Evolutionary conservation across 2,113 vertebrate species (phyloP), one percentile per base, ranked within the genome.

Genomic region (Caranx melampygus): DNA sequence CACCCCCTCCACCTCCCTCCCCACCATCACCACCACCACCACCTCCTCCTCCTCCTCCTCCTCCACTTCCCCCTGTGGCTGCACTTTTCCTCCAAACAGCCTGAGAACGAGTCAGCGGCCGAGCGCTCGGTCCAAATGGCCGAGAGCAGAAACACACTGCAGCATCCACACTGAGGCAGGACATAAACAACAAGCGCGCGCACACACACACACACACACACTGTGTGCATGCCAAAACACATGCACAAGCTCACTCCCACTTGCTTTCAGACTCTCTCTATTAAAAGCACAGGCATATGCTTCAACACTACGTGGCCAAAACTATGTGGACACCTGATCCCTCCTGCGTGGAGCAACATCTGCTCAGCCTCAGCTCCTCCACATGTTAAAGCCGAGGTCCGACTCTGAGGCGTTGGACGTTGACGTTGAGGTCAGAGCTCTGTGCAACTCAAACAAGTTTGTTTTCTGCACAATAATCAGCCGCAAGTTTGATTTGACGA

Each of bases 11-110:
- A 18, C n/a, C 44, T 12, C 11, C n/a, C 52, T 10, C n/a, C n/a
- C n/a, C n/a, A n/a, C n/a, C n/a, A n/a, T n/a, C n/a, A n/a, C n/a
- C n/a, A n/a, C n/a, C n/a, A 21, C n/a, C 52, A 26, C 8, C 2
- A 3, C 61, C 37, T n/a, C 3, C 44, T 1, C 37, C 44, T 12
- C 26, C 26, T 11, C n/a, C 52, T 12, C 8, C 2, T 4, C 61
- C 37, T 33, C 3, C 44, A 5, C 37, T 12, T 45, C 51, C 75
- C 49, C 70, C 75, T 10, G 55, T 66, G 78, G 80, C 79, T 81
- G 71, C 78, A 88, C 87, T 78, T 75, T 87, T 62, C 71, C 78
- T 82, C 55, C 78, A 68, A 57, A 84, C 67, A 69, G 71, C 78
- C 78, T 75, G 78, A 57, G 79, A 87, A 66, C 6, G 49, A 75